A percentile compares a stretch with the other conserved stretches of the same genome.
Evolutionary conservation across 1,140 invertebrate genomes (phyloP).

Genomic region (Tachypleus tridentatus): DNA sequence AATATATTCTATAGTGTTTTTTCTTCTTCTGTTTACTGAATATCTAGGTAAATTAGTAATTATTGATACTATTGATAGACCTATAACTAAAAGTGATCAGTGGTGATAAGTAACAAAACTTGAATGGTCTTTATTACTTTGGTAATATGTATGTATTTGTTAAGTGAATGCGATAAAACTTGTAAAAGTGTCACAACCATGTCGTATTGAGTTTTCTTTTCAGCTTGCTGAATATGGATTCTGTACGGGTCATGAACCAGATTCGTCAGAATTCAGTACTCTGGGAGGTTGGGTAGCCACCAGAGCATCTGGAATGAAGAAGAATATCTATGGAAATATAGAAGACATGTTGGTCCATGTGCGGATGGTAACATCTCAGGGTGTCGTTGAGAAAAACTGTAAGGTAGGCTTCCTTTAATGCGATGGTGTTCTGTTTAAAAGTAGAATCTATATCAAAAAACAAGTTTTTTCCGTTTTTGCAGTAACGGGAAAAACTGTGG

Average conservation of each 20-base stretch:
- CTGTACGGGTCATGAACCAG: conserved; percentile 86
- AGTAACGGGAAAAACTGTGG: too few relatives aligned
- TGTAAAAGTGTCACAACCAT: conserved; percentile 70
- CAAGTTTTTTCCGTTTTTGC: too few relatives aligned
- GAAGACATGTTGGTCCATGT: conserved; percentile 85
- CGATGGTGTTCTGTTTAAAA: too few relatives aligned
- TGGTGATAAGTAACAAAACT: conserved; percentile 29
- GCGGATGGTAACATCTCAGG: conserved; percentile 68
- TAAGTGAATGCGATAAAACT: too few relatives aligned
- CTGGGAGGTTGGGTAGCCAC: conserved; percentile 97
- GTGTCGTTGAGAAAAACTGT: conserved; percentile 67
- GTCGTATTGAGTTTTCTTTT: conserved; percentile 80
- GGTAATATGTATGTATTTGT: conserved; percentile 79
- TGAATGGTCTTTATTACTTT: conserved; percentile 75
- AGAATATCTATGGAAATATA: conserved; percentile 96
- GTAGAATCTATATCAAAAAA: too few relatives aligned
- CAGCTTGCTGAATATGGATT: conserved; percentile 42
- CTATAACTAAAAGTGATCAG: too few relatives aligned
- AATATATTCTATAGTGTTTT: too few relatives aligned
- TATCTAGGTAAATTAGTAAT: too few relatives aligned
- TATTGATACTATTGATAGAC: too few relatives aligned
- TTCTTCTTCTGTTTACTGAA: too few relatives aligned
- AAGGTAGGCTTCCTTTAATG: conserved; percentile 35
- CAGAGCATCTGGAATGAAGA: conserved; percentile 97
- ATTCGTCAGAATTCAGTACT: conserved; percentile 89